Percentiles rank a stretch among this genome's conserved stretches.
Conservation (phyloP, 2,888 invertebrate species). For the Thymelicus lineola region DNA sequence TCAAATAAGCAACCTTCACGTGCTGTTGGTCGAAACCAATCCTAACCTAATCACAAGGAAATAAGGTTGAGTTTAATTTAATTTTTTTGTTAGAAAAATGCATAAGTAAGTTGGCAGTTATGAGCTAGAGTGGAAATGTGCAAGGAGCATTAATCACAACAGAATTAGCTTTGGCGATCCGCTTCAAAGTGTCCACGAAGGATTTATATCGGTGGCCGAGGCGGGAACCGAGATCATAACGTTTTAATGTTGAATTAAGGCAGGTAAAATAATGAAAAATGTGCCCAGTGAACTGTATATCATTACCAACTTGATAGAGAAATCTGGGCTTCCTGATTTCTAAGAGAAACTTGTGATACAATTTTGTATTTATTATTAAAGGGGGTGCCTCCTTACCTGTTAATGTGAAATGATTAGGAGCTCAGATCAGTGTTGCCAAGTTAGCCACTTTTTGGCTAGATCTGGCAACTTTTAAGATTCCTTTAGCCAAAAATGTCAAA, state of each 20-base stretch:
- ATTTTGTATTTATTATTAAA: no score
- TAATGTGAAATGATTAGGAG: no score
- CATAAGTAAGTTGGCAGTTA: conserved; percentile 51
- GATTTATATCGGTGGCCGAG: conserved; percentile 70
- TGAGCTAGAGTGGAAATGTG: conserved; percentile 75
- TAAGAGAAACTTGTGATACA: background rate
- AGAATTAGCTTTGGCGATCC: conserved; percentile 84
- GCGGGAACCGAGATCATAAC: conserved; percentile 45
- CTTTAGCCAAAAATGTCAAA: no score
- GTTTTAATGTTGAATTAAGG: conserved; percentile 44
- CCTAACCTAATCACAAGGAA: conserved; percentile 16
- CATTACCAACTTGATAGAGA: conserved; percentile 5
- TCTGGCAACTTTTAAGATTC: no score
- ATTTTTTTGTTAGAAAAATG: conserved; percentile 18
- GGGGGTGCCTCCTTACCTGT: no score
- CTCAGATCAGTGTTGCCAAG: no score
- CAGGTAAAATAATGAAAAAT: conserved; percentile 50
- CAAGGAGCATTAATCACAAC: conserved; percentile 83
- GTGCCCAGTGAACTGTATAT: conserved; percentile 16
- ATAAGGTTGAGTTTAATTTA: conserved; percentile 53
- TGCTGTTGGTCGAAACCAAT: background rate
- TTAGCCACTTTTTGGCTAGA: no score
- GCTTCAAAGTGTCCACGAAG: conserved; percentile 76
- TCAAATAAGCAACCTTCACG: conserved; percentile 45
- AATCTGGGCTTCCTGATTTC: conserved; percentile 12